phyloP scores from a whole-genome alignment of 2,113 vertebrate species.

The Rhea pennata region DNA sequence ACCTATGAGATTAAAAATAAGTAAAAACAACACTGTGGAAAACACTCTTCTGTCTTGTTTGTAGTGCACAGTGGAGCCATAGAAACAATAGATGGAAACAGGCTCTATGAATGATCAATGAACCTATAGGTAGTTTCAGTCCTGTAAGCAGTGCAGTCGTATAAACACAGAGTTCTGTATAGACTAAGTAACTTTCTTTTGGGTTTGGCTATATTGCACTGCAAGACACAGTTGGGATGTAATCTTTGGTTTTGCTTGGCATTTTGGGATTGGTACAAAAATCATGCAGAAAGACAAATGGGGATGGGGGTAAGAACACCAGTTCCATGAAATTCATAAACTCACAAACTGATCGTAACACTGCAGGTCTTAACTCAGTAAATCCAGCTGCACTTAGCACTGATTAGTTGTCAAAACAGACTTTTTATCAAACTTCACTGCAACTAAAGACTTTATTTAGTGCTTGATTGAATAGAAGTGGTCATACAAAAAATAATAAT shows the following conservation, averaged over 20 bases:
- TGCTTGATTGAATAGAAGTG: background rate
- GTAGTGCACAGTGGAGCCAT: too few relatives aligned
- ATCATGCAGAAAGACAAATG: background rate
- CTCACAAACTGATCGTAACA: background rate
- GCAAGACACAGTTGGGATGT: background rate
- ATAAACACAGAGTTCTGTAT: background rate
- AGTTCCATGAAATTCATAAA: background rate
- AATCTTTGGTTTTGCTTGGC: background rate
- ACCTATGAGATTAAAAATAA: too few relatives aligned
- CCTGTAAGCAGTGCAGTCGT: background rate
- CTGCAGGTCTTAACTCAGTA: background rate
- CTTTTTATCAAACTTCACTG: background rate
- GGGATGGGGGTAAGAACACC: accelerated
- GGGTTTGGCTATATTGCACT: background rate
- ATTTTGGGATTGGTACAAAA: background rate
- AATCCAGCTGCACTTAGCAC: background rate
- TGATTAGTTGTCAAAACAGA: background rate
- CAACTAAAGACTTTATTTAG: background rate
- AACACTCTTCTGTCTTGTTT: too few relatives aligned
- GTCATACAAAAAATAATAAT: background rate
- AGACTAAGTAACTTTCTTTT: background rate
- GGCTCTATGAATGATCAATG: too few relatives aligned
- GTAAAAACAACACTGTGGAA: too few relatives aligned
- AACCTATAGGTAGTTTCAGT: background rate
- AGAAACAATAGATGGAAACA: too few relatives aligned